These are phyloP conservation scores for Eriosoma lanigerum DNA, from an alignment of 1,140 invertebrate species.

Conservation along the genomic window DNA sequence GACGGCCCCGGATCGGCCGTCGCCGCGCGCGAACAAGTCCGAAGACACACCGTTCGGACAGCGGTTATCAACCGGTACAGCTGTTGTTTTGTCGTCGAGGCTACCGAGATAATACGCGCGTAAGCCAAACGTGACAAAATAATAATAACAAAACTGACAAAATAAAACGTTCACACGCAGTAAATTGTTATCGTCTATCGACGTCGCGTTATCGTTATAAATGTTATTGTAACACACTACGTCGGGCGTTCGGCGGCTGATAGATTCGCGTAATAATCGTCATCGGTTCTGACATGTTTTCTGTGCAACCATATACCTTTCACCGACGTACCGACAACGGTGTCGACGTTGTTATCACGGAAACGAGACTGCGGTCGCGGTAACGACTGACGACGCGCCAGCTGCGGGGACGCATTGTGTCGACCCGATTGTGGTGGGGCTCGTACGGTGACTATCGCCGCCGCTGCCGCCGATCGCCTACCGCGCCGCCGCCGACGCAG, in stretches of 20 bases:
- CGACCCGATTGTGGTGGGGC: conserved; percentile 33
- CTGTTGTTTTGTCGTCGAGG: too few relatives aligned
- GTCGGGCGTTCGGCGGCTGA: neutral
- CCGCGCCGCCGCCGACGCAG: neutral
- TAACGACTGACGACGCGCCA: neutral
- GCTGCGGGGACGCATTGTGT: conserved; percentile 16
- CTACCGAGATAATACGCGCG: too few relatives aligned
- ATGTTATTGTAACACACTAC: neutral
- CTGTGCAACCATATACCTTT: too few relatives aligned
- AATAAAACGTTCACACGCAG: too few relatives aligned
- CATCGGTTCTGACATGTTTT: neutral
- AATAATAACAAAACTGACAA: too few relatives aligned
- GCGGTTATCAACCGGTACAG: too few relatives aligned
- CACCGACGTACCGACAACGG: neutral
- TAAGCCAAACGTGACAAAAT: too few relatives aligned
- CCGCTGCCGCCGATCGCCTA: neutral
- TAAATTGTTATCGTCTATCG: neutral
- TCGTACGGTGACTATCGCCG: conserved; percentile 3
- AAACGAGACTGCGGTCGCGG: conserved; percentile 22
- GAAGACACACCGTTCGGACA: neutral
- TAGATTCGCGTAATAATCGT: neutral
- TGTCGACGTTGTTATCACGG: neutral
- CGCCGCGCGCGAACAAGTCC: neutral
- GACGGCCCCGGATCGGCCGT: neutral
- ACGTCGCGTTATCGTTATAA: neutral